Base-by-base conservation (phyloP, 2,888 invertebrate species). In the Frankliniella intonsa region DNA sequence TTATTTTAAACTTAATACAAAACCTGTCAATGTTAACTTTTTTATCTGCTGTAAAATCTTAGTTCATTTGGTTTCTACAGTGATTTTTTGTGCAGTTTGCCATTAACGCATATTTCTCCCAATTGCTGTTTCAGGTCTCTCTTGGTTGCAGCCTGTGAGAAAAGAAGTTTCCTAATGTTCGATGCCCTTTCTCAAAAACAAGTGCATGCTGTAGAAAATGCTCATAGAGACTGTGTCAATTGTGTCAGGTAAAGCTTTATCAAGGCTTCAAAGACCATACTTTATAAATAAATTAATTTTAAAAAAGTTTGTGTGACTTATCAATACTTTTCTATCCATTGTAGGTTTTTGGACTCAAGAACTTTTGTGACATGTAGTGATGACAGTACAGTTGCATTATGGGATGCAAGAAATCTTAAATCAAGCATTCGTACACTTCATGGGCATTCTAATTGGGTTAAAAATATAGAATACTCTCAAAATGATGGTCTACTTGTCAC, bases 401-500 rank as follows among this genome's bases (percentile, higher is more conserved):
- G 97, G 97, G 97, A 98, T 88, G 92, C 94, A n/a, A 90, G 98
- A 82, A 94, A 94, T 87, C 89, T 97, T 82, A 94, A 93, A 86
- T 91, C 92, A 82, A 93, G 93, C 86, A 92, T 95, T 83, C 91
- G 94, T 83, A 93, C 93, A 19, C 90, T 97, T 14, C 91, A 92
- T 83, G 97, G 97, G 0, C 97, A 98, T 88, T 93, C 95, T 0
- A 97, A 96, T 89, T 98, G 97, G 97, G 97, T 96, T 80, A 98
- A 98, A 88, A 98, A 97, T 88, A 96, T 98, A 84, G 97, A 98
- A 87, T 97, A 95, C 88, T 95, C 95, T 51, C 92, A 93, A 38
- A 93, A 93, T 86, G 94, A 95, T 86, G 94, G 95, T 84, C 90
- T 96, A 12, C 90, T 98, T 83, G 93, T 98, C 19, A 97, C 97